These are phyloP conservation scores for Paramormyrops hopkinsi DNA, from an alignment of 2,797 vertebrate species.

Conservation along the genomic window DNA sequence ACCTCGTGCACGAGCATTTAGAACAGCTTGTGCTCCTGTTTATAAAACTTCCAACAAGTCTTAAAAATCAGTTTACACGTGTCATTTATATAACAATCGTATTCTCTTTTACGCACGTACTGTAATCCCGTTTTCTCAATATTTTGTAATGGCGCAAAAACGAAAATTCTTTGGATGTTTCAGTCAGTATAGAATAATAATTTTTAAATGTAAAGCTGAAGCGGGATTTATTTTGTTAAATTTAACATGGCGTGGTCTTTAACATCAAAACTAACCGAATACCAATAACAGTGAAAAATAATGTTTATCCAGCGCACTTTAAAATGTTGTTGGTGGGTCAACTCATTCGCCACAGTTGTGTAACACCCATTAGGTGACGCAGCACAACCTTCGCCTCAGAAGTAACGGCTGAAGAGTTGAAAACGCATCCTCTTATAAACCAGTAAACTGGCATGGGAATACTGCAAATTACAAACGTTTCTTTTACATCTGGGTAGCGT, in stretches of 20 bases:
- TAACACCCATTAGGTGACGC: slow-evolving; percentile 8
- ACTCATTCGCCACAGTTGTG: not conserved
- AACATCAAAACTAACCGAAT: not conserved
- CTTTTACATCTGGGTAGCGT: not conserved
- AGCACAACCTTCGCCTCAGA: slow-evolving; percentile 5
- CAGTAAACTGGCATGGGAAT: not conserved
- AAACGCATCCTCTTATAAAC: not conserved
- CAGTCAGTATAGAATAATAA: not conserved
- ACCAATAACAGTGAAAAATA: not conserved
- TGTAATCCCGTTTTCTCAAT: not conserved
- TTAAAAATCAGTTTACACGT: not conserved
- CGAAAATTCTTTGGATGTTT: not conserved
- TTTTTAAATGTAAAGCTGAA: not conserved
- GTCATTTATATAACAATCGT: not conserved
- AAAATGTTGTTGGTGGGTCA: not conserved
- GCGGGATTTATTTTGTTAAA: not conserved
- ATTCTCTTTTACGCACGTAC: not conserved
- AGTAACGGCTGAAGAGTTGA: not conserved
- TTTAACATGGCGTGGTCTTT: not conserved
- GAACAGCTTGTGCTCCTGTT: not conserved
- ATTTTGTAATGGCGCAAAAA: not conserved
- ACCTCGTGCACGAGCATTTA: not conserved
- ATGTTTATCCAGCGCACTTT: not conserved
- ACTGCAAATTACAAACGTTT: not conserved
- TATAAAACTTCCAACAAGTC: not conserved